Evolutionary conservation across 2,797 vertebrate species (phyloP), one percentile per base, ranked within the genome.

Genomic region (Gobionotothen gibberifrons): DNA sequence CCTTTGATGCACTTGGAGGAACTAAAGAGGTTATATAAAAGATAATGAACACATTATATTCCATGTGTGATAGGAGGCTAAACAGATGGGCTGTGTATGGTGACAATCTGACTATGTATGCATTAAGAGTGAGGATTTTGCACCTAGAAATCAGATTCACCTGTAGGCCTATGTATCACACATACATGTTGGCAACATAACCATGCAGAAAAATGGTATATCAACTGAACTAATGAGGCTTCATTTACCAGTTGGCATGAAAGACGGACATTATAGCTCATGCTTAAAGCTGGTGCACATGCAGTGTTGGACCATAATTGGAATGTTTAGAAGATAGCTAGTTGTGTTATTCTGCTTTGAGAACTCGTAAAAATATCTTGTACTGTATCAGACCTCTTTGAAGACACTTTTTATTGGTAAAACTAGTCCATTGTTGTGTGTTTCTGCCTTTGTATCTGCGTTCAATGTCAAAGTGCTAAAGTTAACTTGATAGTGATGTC

Each of bases 21-120:
- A 65, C 65, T 54, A 48, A 73, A 59, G 40, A 72, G 29, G 57
- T 55, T 11, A 68, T 44, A 74, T 72, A 17, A 75, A 79, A 81
- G 53, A 72, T 61, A 75, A 78, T 59, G 42, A 67, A 46, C 10
- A 51, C 32, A 5, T 19, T 2, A 21, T 54, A 17, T 52, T 57
- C 4, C 8, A 8, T 55, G 32, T 74, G 71, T 66, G 43, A 67
- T 74, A 17, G 32, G 52, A 26, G 4, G 21, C 12, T 26, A 71
- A 74, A 43, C 21, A 54, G 14, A 68, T 57, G 21, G 32, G 10
- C 46, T 69, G 36, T 51, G 17, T 10, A 57, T 29, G 9, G 6
- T 16, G 15, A 36, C 10, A 19, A 7, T 32, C 42, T 60, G 2
- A 32, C 48, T 51, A 36, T 65, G 40, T 16, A 12, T 22, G 22